Conservation (phyloP, 1,140 invertebrate genomes). For the Eciton burchellii region DNA sequence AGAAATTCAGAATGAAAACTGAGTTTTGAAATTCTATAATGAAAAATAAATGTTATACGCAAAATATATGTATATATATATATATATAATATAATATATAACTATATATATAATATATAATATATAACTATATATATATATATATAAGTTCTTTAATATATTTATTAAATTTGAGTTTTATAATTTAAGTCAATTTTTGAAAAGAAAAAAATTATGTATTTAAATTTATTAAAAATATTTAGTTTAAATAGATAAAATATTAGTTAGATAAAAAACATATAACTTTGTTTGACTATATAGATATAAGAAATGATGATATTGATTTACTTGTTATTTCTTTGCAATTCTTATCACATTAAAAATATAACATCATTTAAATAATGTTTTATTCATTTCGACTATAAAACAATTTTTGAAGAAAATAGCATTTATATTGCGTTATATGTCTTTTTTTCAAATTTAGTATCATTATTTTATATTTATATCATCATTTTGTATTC, state of each 20-base stretch:
- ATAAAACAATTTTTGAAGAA: constrained; percentile 12
- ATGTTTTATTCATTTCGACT: constrained; percentile 21
- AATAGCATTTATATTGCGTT: neutral
- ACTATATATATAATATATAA: too few relatives aligned
- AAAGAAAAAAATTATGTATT: neutral
- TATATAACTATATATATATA: too few relatives aligned
- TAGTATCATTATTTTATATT: constrained; percentile 39
- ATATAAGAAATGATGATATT: constrained; percentile 20
- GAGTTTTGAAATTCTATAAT: too few relatives aligned
- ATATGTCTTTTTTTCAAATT: constrained; percentile 28
- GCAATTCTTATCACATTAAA: constrained; percentile 18
- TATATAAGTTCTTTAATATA: neutral
- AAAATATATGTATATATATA: neutral
- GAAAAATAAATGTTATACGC: too few relatives aligned
- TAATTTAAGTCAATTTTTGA: neutral
- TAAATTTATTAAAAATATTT: neutral
- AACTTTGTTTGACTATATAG: neutral
- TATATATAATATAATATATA: too few relatives aligned
- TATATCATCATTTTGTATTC: constrained; percentile 56
- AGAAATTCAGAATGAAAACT: too few relatives aligned
- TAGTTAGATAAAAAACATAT: neutral
- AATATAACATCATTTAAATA: constrained; percentile 26
- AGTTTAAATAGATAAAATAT: constrained; percentile 8
- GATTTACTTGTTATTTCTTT: constrained; percentile 36
- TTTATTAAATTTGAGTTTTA: neutral